These are phyloP conservation scores for Solenopsis fugax DNA, from an alignment of 1,140 invertebrate species.

Conservation along the genomic window DNA sequence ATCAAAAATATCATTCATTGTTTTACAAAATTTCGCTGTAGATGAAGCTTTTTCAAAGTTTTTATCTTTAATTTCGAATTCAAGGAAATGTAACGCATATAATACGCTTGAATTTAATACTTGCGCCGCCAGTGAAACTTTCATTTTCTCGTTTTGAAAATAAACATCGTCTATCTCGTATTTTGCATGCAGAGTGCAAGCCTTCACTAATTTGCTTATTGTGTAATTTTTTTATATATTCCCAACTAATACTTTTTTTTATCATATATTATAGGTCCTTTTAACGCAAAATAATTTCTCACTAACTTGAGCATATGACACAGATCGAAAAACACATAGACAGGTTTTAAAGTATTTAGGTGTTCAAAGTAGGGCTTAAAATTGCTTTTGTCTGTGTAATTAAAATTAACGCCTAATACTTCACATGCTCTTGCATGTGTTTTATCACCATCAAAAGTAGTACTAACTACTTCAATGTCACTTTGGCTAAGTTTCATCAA, in stretches of 20 bases:
- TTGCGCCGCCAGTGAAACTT: conserved; percentile 69
- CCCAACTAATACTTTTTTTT: conserved; percentile 4
- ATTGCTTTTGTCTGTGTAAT: conserved; percentile 29
- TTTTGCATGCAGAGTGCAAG: conserved; percentile 58
- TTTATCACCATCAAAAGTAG: conserved; percentile 68
- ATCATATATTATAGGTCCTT: conserved; percentile 43
- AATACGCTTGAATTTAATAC: not conserved
- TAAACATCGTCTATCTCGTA: conserved; percentile 56
- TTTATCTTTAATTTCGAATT: conserved; percentile 1
- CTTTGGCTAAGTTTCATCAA: conserved; percentile 1
- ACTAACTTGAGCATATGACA: conserved; percentile 74
- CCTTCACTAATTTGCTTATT: not conserved
- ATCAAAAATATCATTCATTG: conserved; percentile 13
- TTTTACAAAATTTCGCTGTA: conserved; percentile 2
- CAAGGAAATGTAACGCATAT: not conserved
- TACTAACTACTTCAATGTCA: conserved; percentile 24
- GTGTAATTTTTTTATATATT: not conserved
- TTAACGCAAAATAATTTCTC: conserved; percentile 64
- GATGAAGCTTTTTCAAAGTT: not conserved
- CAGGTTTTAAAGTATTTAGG: conserved; percentile 46
- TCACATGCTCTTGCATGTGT: conserved; percentile 61
- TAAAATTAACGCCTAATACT: conserved; percentile 64
- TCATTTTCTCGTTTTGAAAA: conserved; percentile 69
- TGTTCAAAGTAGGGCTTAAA: conserved; percentile 66
- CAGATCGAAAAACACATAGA: conserved; percentile 73